Evolutionary conservation across 2,113 vertebrate genomes (phyloP).

Genomic region (Hippoglossus stenolepis): DNA sequence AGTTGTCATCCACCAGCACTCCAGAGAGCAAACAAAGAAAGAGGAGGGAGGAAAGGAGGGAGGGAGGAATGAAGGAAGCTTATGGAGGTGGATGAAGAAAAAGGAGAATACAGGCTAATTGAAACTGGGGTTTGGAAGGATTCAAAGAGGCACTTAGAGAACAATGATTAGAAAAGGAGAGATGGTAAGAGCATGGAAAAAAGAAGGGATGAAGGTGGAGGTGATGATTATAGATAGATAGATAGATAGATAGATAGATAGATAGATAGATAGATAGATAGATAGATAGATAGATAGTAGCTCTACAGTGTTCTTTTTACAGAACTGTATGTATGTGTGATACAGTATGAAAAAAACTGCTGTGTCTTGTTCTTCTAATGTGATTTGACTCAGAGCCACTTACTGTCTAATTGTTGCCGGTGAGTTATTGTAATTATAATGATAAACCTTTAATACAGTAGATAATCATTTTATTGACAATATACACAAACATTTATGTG

Average conservation of each 20-base stretch:
- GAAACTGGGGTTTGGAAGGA: constrained; percentile 31
- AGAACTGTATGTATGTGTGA: no score
- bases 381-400: neutral
- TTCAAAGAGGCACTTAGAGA: constrained; percentile 37
- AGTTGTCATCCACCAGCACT: constrained; percentile 50
- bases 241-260: neutral
- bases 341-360: neutral
- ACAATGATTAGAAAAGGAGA: constrained; percentile 31
- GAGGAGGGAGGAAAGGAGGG: neutral
- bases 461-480: constrained; percentile 39
- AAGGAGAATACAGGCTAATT: constrained; percentile 21
- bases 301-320: no score
- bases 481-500: constrained; percentile 31
- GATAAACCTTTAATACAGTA: neutral
- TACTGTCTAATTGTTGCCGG: neutral
- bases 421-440: neutral
- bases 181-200: constrained; percentile 20
- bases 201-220: neutral
- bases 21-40: constrained; percentile 49
- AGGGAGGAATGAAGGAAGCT: constrained; percentile 2
- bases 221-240: constrained; percentile 31
- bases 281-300: no score
- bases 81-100: constrained; percentile 10
- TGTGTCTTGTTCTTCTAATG: neutral
- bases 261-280: no score